Conservation (phyloP, 2,888 invertebrate species). For the Sarcophaga caerulescens region DNA sequence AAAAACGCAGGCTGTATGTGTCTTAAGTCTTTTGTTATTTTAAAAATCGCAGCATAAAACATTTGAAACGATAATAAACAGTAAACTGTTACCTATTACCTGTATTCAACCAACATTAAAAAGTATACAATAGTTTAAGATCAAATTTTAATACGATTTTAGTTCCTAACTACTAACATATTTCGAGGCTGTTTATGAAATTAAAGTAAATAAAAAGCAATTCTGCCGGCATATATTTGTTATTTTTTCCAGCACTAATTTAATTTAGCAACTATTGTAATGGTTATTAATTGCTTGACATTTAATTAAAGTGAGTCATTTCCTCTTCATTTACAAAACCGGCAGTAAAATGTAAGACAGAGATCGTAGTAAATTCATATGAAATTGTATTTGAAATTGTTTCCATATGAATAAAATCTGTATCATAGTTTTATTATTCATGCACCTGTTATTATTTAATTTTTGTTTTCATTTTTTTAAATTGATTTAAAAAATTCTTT, state of each 20-base stretch:
- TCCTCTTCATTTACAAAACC: background rate
- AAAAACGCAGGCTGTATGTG: too few relatives aligned
- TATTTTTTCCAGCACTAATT: background rate
- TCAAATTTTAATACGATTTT: background rate
- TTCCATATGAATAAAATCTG: too few relatives aligned
- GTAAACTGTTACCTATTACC: too few relatives aligned
- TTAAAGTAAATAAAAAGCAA: background rate
- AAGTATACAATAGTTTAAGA: background rate
- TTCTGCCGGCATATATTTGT: background rate
- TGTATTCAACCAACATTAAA: background rate
- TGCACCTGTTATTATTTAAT: too few relatives aligned
- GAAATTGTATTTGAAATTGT: too few relatives aligned
- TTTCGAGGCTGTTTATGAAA: background rate
- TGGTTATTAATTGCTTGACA: constrained; percentile 6
- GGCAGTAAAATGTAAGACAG: too few relatives aligned
- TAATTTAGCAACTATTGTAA: constrained; percentile 8
- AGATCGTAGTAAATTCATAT: too few relatives aligned
- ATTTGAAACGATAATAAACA: too few relatives aligned
- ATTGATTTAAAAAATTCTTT: too few relatives aligned
- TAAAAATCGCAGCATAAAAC: too few relatives aligned
- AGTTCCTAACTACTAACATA: background rate
- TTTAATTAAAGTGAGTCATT: constrained; percentile 35
- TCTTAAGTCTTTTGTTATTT: too few relatives aligned
- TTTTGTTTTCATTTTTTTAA: too few relatives aligned
- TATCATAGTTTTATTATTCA: background rate